Evolutionary conservation across 2,888 invertebrate genomes (phyloP), one percentile per base, ranked within the genome.

Genomic region (Punctoribates punctum): DNA sequence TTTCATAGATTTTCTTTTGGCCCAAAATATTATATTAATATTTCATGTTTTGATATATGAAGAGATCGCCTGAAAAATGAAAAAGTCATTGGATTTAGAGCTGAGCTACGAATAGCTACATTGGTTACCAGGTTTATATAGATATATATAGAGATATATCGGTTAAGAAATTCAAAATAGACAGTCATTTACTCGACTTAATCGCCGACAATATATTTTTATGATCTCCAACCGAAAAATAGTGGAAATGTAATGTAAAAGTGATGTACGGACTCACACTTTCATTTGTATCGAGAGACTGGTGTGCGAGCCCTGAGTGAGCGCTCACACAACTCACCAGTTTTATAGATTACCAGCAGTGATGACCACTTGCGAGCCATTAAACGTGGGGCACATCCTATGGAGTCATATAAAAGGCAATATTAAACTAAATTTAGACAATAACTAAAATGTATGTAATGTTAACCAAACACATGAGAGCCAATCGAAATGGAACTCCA

Each of bases 341-440:
- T 23, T 25, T 11, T 25, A 25, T 13, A 57, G 57, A 13, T 23
- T 23, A 4, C 57, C 11, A 23, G 57, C 57, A 57, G 23, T 57
- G 57, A 57, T 57, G 57, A 57, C 57, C 57, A 57, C 57, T 57
- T 57, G 57, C 23, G 57, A 51, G 57, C 57, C 57, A 57, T 57
- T 57, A 57, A 23, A 57, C 57, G 57, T 57, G 57, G 11, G 54
- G 23, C 57, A 20, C 57, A 25, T 57, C 57, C 25, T 51, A 25
- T 57, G 57, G 23, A 13, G 23, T 20, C 57, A 57, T 25, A 57
- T 25, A 57, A 57, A 57, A 57, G 25, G 20, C n/a, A 57, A 57
- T 57, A 57, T 57, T 57, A 23, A 25, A 57, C 11, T 23, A 57
- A 20, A 51, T 20, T n/a, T 51, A 20, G 51, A 51, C n/a, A 51